Evolutionary conservation across 2,888 invertebrate genomes (phyloP), one percentile per base, ranked within the genome.

Genomic region (Lamproptera curius): DNA sequence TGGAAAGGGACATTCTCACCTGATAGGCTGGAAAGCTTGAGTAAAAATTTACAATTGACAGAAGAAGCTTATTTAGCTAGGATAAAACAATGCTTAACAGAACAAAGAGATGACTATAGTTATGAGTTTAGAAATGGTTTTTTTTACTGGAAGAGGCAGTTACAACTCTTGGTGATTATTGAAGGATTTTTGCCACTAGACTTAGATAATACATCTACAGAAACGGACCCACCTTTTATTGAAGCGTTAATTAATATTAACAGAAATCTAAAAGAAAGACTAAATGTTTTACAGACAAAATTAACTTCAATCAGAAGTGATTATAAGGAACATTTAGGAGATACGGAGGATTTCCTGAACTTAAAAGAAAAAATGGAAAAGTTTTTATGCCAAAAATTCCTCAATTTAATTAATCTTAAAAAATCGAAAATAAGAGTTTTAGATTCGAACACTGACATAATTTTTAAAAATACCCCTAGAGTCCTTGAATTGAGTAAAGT

Each of bases 291-390:
- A 15, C 61, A 68, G 53, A 49, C 43, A 11, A 68, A 62, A 51
- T 73, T 63, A 44, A 59, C 64, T 28, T 48, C 50, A 15, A 50
- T 74, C 2, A 73, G 70, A 65, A 46, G 53, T 1, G 75, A 80
- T 45, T 81, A 77, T 54, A 57, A 69, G 15, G 75, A 73, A 54
- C 76, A 73, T 52, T 57, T 81, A 11, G 67, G 63, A 57, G 82
- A 82, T 37, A 81, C 76, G 2, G 70, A 78, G 64, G 75, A 81
- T 46, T 81, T 81, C 68, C 61, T 82, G 28, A 67, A 67, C 37
- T 61, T 82, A 26, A 82, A 81, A 70, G 66, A 76, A 47, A 73
- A 77, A 51, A 79, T 81, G 79, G 82, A 82, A 57, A 74, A 67
- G 57, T 64, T 71, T 15, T 62, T 82, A 1, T 73, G 76, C 51